Conservation (phyloP, 2,797 vertebrate species). For the Champsocephalus esox region DNA sequence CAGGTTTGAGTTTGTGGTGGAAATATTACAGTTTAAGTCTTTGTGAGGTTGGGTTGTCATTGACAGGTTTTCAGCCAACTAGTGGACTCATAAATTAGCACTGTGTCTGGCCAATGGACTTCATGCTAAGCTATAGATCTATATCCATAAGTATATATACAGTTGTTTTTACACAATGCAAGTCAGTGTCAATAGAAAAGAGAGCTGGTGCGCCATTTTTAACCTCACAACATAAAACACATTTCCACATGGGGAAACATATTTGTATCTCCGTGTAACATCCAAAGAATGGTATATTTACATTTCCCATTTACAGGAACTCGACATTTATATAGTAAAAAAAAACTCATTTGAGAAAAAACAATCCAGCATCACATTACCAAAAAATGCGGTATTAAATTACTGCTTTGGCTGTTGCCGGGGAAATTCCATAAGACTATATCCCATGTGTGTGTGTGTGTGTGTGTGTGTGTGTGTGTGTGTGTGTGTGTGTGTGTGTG, state of each 20-base stretch:
- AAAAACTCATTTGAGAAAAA: constrained; percentile 36
- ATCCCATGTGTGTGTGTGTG: constrained; percentile 35
- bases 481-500: constrained; percentile 35
- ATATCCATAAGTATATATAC: too few species aligned
- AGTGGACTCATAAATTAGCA: neutral
- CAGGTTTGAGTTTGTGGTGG: neutral
- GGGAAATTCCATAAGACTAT: constrained; percentile 60
- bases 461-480: constrained; percentile 38
- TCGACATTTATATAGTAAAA: constrained; percentile 41
- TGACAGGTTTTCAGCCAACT: neutral
- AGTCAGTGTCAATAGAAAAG: neutral
- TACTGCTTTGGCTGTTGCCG: constrained; percentile 39
- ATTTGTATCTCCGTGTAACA: constrained; percentile 20
- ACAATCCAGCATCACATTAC: constrained; percentile 32
- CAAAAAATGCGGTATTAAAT: constrained; percentile 51
- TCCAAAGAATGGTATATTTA: constrained; percentile 34
- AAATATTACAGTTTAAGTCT: too few species aligned
- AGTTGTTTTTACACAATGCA: neutral
- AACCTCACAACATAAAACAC: constrained; percentile 14
- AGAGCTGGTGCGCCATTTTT: constrained; percentile 1
- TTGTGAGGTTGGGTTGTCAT: too few species aligned
- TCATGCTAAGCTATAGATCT: constrained; percentile 1
- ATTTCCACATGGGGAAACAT: constrained; percentile 9
- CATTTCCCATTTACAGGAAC: constrained; percentile 17
- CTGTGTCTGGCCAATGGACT: neutral